Evolutionary conservation across 2,113 vertebrate genomes (phyloP), one percentile per base, ranked within the genome.

Genomic region (Aplodontia rufa): DNA sequence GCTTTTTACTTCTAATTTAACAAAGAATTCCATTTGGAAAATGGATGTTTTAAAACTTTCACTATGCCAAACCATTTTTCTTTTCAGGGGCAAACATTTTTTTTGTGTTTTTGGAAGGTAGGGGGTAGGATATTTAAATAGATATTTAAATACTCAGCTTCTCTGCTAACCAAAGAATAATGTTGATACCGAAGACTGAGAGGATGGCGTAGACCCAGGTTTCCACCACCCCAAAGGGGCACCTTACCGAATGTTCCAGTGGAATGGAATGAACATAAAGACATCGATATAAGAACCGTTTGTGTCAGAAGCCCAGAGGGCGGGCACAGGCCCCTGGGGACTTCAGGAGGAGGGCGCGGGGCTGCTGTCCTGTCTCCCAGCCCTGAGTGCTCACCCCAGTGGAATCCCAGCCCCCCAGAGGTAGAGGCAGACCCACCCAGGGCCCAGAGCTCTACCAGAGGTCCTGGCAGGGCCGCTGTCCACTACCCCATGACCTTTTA

Each of bases 21-120:
- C 96, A 97, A 97, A 98, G 97, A 49, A 87, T 96, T 98, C 97
- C 97, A 98, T 98, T 98, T 98, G 98, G 97, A 98, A 98, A 98
- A 98, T 98, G 97, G 93, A 97, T 97, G 94, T 97, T 97, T 97
- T 95, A 98, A 98, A 98, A 97, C 84, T 97, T 98, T 94, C 69
- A 5, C 32, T 96, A 96, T 93, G 98, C 98, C 97, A 98, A 98
- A 97, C 96, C 97, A 97, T 66, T 66, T 58, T 98, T 98, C 96
- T 98, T 98, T 98, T 97, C 96, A 97, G 83, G 83, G 69, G 74
- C 84, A 98, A 96, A 97, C 95, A 95, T 58, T 94, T 76, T 95
- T 97, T 97, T 79, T n/a, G 81, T 62, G 8, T 79, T 42, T 85
- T 64, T 12, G 69, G 71, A 4, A 19, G 0, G 1, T 28, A 10